A percentile compares a stretch with the other conserved stretches of the same genome.
Conservation (phyloP, 2,888 invertebrate genomes). For the Sesamia inferens region DNA sequence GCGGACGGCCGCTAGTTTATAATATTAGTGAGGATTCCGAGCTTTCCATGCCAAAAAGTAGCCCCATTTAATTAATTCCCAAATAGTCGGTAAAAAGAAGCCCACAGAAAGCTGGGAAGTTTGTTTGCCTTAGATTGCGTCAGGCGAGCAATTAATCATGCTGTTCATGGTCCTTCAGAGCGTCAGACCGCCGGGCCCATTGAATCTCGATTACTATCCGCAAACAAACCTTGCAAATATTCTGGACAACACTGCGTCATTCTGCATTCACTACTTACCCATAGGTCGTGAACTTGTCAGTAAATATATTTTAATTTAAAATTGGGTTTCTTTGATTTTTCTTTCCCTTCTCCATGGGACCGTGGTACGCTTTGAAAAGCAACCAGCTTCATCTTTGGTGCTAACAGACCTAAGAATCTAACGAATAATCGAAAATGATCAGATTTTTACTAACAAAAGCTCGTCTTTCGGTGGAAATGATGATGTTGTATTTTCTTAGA, state of each 20-base stretch:
- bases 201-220: conserved; percentile 75
- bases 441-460: no score
- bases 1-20: no score
- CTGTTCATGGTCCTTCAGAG: conserved; percentile 68
- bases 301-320: neutral
- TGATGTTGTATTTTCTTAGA: no score
- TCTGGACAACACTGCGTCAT: conserved; percentile 17
- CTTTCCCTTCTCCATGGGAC: no score
- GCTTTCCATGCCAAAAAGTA: neutral
- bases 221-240: conserved; percentile 60
- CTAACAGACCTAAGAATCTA: no score
- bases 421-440: no score
- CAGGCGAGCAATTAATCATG: conserved; percentile 71
- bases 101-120: conserved; percentile 12
- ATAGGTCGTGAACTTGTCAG: neutral
- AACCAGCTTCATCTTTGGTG: no score
- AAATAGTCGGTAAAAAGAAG: conserved; percentile 11
- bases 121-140: conserved; percentile 61
- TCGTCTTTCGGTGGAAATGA: no score
- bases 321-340: no score
- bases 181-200: conserved; percentile 68
- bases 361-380: no score
- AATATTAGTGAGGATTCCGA: neutral
- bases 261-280: conserved; percentile 1
- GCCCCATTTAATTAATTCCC: conserved; percentile 28